Conservation (phyloP, 64 coral and sea anemone genomes). For the Acropora yongei region DNA sequence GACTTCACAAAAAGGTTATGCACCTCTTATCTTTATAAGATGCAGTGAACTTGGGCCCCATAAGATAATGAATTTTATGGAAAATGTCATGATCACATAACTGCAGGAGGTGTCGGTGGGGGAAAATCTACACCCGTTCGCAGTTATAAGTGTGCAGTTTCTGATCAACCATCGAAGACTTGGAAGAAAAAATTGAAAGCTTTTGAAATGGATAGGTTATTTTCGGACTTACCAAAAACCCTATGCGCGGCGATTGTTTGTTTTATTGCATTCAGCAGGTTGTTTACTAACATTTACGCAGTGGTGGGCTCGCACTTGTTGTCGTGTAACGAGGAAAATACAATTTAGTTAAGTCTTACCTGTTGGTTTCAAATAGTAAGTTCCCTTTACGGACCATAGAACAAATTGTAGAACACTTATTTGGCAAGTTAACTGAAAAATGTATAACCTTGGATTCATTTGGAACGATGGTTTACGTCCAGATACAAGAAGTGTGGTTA, state of each 20-base stretch:
- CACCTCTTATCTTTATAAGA: neutral
- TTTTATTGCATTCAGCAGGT: neutral
- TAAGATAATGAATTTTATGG: neutral
- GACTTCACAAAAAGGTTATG: neutral
- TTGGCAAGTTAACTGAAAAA: neutral
- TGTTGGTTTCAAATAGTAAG: slow-evolving; percentile 45
- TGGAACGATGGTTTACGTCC: neutral
- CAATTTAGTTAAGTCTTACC: neutral
- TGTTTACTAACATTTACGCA: neutral
- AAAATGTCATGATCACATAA: neutral
- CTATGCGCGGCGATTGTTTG: neutral
- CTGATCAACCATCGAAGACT: too few relatives aligned
- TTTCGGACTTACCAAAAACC: neutral
- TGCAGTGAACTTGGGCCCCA: too few relatives aligned
- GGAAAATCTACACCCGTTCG: too few relatives aligned
- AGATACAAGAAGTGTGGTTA: neutral
- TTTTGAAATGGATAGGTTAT: too few relatives aligned
- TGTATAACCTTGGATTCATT: neutral
- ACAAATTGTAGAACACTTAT: neutral
- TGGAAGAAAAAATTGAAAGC: too few relatives aligned
- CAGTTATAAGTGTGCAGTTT: too few relatives aligned
- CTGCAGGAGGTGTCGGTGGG: too few relatives aligned
- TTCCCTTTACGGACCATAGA: slow-evolving; percentile 27
- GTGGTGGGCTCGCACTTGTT: neutral
- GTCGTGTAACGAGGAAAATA: neutral